phyloP scores from a whole-genome alignment of 2,113 vertebrate genomes.

The Tamias sibiricus region DNA sequence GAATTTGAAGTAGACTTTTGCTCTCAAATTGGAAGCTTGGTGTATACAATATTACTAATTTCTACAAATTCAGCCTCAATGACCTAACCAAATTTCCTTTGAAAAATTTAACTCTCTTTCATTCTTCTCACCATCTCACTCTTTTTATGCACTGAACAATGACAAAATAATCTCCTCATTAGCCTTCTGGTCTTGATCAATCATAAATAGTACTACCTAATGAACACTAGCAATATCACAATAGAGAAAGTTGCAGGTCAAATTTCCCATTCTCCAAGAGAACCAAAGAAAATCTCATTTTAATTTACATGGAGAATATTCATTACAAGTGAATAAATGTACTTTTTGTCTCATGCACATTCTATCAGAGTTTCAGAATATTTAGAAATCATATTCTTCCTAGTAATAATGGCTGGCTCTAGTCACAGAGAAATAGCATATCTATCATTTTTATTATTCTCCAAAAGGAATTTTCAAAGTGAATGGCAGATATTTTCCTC shows the following conservation, averaged over 20 bases:
- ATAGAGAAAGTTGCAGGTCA: slow-evolving; percentile 48
- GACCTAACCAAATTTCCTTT: not conserved
- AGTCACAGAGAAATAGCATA: slow-evolving; percentile 63
- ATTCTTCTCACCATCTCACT: not conserved
- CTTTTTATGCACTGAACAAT: not conserved
- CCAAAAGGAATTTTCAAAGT: slow-evolving; percentile 53
- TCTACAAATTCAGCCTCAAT: not conserved
- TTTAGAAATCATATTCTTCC: slow-evolving; percentile 68
- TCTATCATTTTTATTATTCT: slow-evolving; percentile 67
- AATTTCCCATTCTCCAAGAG: slow-evolving; percentile 65
- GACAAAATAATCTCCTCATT: not conserved
- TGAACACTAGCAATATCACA: slow-evolving; percentile 46
- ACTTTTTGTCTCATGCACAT: slow-evolving; percentile 45
- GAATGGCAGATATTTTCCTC: slow-evolving; percentile 63
- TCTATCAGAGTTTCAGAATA: slow-evolving; percentile 59
- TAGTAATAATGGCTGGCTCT: slow-evolving; percentile 52
- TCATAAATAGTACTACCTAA: not conserved
- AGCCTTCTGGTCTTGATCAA: not conserved
- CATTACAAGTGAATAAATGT: slow-evolving; percentile 9
- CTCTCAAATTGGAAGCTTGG: slow-evolving; percentile 60
- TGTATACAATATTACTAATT: not conserved
- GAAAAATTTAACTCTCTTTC: slow-evolving; percentile 29
- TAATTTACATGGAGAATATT: slow-evolving; percentile 73
- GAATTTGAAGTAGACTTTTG: slow-evolving; percentile 55
- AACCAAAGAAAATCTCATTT: slow-evolving; percentile 74